phyloP scores from a whole-genome alignment of 2,113 vertebrate species.

The Rhadina sibilatrix region DNA sequence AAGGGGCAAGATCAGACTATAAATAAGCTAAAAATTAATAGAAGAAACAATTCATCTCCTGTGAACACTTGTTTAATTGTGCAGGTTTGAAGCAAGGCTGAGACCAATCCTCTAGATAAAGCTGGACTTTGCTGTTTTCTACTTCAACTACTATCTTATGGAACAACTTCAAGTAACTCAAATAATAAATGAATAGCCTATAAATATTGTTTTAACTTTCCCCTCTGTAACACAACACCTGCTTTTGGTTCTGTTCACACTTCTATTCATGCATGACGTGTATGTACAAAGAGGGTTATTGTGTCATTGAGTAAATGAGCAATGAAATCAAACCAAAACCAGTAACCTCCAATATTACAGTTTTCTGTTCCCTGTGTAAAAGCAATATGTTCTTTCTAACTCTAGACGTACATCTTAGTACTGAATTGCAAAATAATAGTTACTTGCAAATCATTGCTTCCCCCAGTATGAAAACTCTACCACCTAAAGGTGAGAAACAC shows the following conservation, averaged over 20 bases:
- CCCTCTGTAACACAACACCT: background rate
- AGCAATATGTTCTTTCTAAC: background rate
- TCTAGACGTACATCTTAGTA: background rate
- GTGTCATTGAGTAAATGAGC: background rate
- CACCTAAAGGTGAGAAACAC: constrained; percentile 20
- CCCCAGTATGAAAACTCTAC: constrained; percentile 37
- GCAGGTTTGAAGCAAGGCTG: background rate
- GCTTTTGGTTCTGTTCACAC: background rate
- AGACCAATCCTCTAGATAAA: background rate
- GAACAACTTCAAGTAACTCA: background rate
- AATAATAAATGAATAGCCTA: background rate
- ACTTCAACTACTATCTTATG: background rate
- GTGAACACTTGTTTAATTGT: background rate
- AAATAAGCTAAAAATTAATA: background rate
- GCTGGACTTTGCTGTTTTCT: background rate
- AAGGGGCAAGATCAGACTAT: background rate
- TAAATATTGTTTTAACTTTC: background rate
- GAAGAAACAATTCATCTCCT: background rate
- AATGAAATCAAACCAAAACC: background rate
- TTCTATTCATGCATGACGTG: background rate
- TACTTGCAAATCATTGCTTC: constrained; percentile 31
- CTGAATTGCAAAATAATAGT: background rate
- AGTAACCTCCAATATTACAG: background rate
- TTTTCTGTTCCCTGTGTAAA: background rate
- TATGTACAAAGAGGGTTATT: background rate